A percentile compares a stretch with the other conserved stretches of the same genome.
phyloP scores from a whole-genome alignment of 1,140 invertebrate species.

The Grapholita molesta region DNA sequence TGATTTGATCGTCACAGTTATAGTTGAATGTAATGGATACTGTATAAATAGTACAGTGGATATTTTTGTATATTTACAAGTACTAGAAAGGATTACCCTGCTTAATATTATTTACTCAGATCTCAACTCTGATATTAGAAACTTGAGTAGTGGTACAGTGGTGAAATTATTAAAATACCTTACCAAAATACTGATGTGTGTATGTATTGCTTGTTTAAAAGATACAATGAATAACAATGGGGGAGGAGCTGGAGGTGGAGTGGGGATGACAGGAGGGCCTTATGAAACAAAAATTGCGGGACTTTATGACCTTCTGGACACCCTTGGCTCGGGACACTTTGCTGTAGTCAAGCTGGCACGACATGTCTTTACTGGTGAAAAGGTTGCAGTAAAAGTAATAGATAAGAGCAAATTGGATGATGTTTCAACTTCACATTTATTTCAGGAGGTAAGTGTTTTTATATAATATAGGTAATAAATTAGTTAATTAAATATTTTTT shows the following conservation, averaged over 20 bases:
- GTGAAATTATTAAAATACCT: not conserved
- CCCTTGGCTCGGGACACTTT: conserved; percentile 96
- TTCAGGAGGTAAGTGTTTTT: conserved; percentile 88
- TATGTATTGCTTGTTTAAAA: not conserved
- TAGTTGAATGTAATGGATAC: not conserved
- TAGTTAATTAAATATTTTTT: conserved; percentile 6
- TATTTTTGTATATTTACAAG: not conserved
- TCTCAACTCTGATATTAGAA: not conserved
- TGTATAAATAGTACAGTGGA: not conserved
- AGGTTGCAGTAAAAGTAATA: conserved; percentile 97
- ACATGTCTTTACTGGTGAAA: conserved; percentile 99
- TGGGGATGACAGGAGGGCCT: conserved; percentile 54
- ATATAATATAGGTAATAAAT: conserved; percentile 17
- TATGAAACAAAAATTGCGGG: conserved; percentile 97
- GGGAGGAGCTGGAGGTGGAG: conserved; percentile 44
- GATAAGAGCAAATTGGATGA: conserved; percentile 99
- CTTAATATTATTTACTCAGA: not conserved
- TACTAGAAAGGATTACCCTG: not conserved
- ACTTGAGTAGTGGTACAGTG: not conserved
- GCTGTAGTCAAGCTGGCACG: conserved; percentile 98
- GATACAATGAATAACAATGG: conserved; percentile 61
- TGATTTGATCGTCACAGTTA: not conserved
- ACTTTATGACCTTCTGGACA: conserved; percentile 97
- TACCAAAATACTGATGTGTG: not conserved
- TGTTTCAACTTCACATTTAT: conserved; percentile 96